These are phyloP conservation scores for Melanotaenia pygmaea DNA, from an alignment of 2,797 vertebrate genomes.

Conservation along the genomic window DNA sequence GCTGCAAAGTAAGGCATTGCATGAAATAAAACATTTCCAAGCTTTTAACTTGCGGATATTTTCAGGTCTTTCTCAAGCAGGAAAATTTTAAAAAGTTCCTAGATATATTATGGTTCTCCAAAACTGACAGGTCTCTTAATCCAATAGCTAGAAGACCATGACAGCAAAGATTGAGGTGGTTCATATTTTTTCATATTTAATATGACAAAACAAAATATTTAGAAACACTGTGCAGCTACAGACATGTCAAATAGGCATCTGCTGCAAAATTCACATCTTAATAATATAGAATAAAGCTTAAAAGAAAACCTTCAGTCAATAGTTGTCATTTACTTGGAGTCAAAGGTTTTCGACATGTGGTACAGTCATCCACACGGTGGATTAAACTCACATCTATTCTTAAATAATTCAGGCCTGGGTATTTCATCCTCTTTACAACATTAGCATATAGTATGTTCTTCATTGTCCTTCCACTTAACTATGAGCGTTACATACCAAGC, in stretches of 20 bases:
- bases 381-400: slow-evolving; percentile 1
- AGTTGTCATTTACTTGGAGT: neutral
- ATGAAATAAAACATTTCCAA: slow-evolving; percentile 1
- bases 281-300: neutral
- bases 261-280: neutral
- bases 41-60: neutral
- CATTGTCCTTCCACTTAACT: slow-evolving; percentile 13
- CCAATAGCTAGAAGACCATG: neutral
- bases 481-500: slow-evolving; percentile 10
- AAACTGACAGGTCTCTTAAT: neutral
- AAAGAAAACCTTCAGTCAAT: neutral
- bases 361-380: too few relatives aligned
- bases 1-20: slow-evolving; percentile 4
- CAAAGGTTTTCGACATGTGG: neutral
- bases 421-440: neutral
- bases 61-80: too few relatives aligned
- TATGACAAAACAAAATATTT: neutral
- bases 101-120: neutral
- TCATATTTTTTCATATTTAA: neutral
- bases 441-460: slow-evolving; percentile 2
- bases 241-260: neutral
- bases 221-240: neutral
- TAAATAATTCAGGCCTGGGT: slow-evolving; percentile 2
- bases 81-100: too few relatives aligned
- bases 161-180: slow-evolving; percentile 1